Conservation (phyloP, 2,113 vertebrate species). For the Apaloderma vittatum region DNA sequence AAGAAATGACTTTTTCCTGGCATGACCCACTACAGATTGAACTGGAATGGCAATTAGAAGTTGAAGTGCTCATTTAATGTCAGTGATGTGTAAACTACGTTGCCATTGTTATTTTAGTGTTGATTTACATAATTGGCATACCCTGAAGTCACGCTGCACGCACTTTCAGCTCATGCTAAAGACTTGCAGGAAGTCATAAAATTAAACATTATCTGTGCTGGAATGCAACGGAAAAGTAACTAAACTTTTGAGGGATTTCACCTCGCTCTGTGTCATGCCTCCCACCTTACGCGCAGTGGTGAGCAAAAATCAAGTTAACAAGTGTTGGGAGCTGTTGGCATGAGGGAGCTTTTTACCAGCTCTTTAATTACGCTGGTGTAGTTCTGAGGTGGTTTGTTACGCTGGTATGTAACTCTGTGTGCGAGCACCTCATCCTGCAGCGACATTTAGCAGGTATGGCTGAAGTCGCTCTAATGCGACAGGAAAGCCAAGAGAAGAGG, state of each 20-base stretch:
- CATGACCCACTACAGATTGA: conserved; percentile 71
- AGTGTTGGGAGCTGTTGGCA: neutral
- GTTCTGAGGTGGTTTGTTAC: neutral
- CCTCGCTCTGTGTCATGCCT: neutral
- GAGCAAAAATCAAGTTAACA: neutral
- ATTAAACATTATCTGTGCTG: conserved; percentile 68
- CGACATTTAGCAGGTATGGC: accelerated
- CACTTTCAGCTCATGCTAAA: conserved; percentile 58
- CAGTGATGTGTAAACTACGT: conserved; percentile 76
- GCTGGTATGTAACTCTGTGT: neutral
- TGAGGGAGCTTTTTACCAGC: neutral
- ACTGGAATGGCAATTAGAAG: conserved; percentile 78
- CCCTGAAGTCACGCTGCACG: conserved; percentile 67
- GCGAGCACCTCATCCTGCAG: neutral
- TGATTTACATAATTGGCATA: conserved; percentile 79
- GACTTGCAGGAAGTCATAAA: conserved; percentile 79
- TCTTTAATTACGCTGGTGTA: neutral
- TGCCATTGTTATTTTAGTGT: conserved; percentile 78
- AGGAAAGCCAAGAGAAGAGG: neutral
- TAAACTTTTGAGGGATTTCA: conserved; percentile 32
- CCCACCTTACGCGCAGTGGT: accelerated
- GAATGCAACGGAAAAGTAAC: conserved; percentile 63
- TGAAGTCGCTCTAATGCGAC: accelerated
- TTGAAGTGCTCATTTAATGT: conserved; percentile 75
- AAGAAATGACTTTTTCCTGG: conserved; percentile 74